Base-by-base conservation (phyloP, 2,888 invertebrate genomes). In the Autographa gamma region DNA sequence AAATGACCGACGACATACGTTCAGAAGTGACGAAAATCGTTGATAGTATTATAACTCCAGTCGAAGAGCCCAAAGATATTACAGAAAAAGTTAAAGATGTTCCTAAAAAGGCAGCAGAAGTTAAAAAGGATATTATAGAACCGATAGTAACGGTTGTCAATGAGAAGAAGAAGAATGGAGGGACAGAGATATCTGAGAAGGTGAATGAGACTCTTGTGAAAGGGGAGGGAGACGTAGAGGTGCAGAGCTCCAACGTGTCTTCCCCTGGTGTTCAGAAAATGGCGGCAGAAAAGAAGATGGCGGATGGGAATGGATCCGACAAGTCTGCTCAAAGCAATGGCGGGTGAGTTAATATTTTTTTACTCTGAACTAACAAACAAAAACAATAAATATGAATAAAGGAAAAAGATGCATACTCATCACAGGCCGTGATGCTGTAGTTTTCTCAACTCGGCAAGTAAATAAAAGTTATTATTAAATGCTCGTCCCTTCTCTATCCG, bases 191-290 rank as follows among this genome's bases (percentile, higher is more conserved):
- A 0, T 69, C 86, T 11, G 93, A 92, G 66, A 95, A 90, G 82
- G 88, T 94, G 48, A 94, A 89, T 56, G 94, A 93, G 72, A 89
- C 96, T 58, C 88, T 96, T 76, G 96, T 97, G 48, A 96, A 96
- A 83, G 96, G 96, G 19, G 96, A 96, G 71, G 95, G 96, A 58
- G 96, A 97, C 75, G 94, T 96, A 18, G 97, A 97, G 85, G 96
- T 96, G 73, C 96, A 96, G 83, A 96, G 96, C 90, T 96, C 96
- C 11, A 96, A 97, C 85, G 85, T 95, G 54, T 93, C 95, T 0
- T 91, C 94, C 38, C 93, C 94, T 0, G 91, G 89, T 0, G 79
- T 86, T 0, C 89, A 90, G 11, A 93, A 92, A 71, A 89, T 91
- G 62, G 81, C 80, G 52, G 77, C 86, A 11, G 86, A 87, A 19